These are phyloP conservation scores for Dipodomys spectabilis DNA, from an alignment of 2,113 vertebrate species.

Conservation along the genomic window DNA sequence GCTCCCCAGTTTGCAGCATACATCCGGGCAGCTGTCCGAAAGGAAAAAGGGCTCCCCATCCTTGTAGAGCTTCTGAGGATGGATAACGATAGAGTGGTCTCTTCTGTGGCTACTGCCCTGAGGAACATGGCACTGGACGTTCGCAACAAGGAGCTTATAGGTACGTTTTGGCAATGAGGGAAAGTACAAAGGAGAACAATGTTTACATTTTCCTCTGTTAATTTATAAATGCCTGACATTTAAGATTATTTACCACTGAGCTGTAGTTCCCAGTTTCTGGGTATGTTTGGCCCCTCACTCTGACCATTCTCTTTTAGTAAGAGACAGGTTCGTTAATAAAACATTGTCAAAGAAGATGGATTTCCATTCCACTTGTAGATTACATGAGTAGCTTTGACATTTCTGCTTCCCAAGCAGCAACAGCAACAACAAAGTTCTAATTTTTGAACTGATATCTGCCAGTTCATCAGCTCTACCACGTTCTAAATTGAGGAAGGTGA, in stretches of 20 bases:
- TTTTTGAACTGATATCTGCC: not conserved
- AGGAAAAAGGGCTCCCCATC: conserved; percentile 98
- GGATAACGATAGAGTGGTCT: conserved; percentile 98
- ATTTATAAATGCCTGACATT: not conserved
- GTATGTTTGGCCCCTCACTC: not conserved
- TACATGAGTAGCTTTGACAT: not conserved
- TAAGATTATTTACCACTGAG: not conserved
- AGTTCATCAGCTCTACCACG: not conserved
- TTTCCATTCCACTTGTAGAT: conserved; percentile 19
- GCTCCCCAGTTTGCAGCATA: conserved; percentile 94
- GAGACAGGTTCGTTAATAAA: not conserved
- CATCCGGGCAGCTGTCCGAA: conserved; percentile 96
- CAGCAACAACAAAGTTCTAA: not conserved
- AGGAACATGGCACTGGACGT: conserved; percentile 98
- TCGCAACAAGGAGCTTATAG: conserved; percentile 98
- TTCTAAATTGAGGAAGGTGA: not conserved
- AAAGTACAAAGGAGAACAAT: accelerated
- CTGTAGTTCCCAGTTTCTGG: not conserved
- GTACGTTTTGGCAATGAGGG: conserved; percentile 83
- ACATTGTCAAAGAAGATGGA: not conserved
- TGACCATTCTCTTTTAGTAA: conserved; percentile 19
- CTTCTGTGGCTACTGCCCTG: conserved; percentile 96
- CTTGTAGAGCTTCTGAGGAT: conserved; percentile 98
- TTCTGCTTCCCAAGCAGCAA: conserved; percentile 19
- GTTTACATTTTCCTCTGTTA: not conserved